These are phyloP conservation scores for Distichodus sexfasciatus DNA, from an alignment of 2,797 vertebrate genomes.

Conservation along the genomic window DNA sequence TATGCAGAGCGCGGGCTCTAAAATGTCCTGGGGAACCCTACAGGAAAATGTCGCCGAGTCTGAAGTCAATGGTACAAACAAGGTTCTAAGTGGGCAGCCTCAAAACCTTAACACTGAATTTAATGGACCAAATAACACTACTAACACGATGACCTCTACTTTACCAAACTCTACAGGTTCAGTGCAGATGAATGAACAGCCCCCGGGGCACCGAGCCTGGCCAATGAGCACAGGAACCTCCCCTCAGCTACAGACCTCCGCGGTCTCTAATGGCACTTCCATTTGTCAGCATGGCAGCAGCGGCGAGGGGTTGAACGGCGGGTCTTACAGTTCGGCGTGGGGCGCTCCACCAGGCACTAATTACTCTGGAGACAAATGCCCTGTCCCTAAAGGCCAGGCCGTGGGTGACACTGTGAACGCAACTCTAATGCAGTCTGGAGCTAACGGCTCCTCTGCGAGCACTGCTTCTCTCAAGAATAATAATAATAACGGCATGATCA, in stretches of 20 bases:
- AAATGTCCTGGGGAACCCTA: slow-evolving; percentile 88
- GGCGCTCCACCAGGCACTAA: slow-evolving; percentile 77
- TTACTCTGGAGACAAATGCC: slow-evolving; percentile 90
- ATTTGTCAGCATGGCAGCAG: slow-evolving; percentile 80
- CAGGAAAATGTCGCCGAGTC: slow-evolving; percentile 84
- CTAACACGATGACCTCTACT: slow-evolving; percentile 98
- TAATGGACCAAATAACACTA: slow-evolving; percentile 99
- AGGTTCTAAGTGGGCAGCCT: slow-evolving; percentile 90
- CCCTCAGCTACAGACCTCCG: slow-evolving; percentile 79
- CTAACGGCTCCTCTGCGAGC: slow-evolving; percentile 71
- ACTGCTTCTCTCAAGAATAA: slow-evolving; percentile 89
- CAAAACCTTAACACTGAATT: slow-evolving; percentile 96
- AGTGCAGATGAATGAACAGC: slow-evolving; percentile 83
- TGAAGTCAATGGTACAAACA: slow-evolving; percentile 92
- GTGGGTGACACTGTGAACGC: slow-evolving; percentile 98
- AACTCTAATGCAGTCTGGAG: slow-evolving; percentile 88
- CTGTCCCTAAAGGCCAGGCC: slow-evolving; percentile 80
- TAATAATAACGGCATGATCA: slow-evolving; percentile 79
- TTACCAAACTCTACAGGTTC: slow-evolving; percentile 97
- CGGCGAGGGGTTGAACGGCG: slow-evolving; percentile 81
- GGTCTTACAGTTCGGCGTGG: slow-evolving; percentile 90
- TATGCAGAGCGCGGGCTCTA: slow-evolving; percentile 84
- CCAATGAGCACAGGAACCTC: slow-evolving; percentile 85
- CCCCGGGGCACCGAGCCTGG: slow-evolving; percentile 80
- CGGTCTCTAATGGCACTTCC: slow-evolving; percentile 87